phyloP scores from a whole-genome alignment of 2,797 vertebrate species.

The Scolopax bukidnonensis region DNA sequence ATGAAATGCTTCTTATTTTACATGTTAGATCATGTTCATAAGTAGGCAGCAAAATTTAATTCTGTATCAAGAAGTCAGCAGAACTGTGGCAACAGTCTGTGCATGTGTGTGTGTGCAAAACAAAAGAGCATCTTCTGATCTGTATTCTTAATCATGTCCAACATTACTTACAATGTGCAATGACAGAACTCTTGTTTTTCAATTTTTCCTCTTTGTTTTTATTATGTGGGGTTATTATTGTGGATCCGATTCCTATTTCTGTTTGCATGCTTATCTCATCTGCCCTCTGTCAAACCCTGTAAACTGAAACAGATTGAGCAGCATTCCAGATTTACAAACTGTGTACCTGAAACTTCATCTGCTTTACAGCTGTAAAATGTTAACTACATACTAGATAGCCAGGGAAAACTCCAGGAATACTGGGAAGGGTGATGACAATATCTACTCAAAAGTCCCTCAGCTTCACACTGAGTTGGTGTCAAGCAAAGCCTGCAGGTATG shows the following conservation, averaged over 20 bases:
- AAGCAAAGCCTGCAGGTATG: fast-evolving
- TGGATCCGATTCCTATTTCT: background rate
- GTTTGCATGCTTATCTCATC: background rate
- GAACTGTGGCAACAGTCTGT: background rate
- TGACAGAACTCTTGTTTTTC: background rate
- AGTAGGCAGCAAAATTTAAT: background rate
- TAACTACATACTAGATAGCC: background rate
- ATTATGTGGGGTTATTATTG: fast-evolving
- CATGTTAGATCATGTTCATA: background rate
- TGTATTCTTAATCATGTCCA: background rate
- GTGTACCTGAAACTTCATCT: background rate
- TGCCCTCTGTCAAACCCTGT: background rate
- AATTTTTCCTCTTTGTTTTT: background rate
- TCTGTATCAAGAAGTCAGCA: background rate
- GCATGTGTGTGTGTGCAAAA: background rate
- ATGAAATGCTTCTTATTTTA: background rate
- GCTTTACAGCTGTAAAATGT: background rate
- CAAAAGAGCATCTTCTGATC: background rate
- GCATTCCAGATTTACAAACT: background rate
- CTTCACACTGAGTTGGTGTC: background rate
- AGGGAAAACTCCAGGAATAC: background rate
- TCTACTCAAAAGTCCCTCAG: background rate
- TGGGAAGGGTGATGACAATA: background rate
- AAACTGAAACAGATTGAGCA: background rate
- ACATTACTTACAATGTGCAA: background rate